A percentile compares a stretch with the other conserved stretches of the same genome.
phyloP scores from a whole-genome alignment of 2,888 invertebrate genomes.

The Halictus ligatus region DNA sequence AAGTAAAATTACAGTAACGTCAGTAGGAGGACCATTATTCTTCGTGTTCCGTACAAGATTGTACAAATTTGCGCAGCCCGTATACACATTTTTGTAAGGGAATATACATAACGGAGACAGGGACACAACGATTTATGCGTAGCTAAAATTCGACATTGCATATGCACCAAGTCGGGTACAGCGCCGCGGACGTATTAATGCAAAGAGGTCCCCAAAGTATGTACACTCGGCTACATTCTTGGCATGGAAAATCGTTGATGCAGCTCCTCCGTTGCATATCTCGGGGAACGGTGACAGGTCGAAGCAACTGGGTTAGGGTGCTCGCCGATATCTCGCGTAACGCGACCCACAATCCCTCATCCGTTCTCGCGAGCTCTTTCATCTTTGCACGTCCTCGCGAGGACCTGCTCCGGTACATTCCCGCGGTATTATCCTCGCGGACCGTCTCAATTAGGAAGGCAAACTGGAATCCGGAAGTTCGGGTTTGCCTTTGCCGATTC shows the following conservation, averaged over 20 bases:
- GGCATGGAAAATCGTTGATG: constrained; percentile 40
- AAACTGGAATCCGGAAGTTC: constrained; percentile 45
- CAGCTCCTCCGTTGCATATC: constrained; percentile 21
- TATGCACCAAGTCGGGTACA: not conserved
- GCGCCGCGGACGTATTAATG: constrained; percentile 41
- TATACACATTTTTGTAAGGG: not conserved
- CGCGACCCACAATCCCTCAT: constrained; percentile 47
- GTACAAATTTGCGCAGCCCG: too few species aligned
- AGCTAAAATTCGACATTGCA: not conserved
- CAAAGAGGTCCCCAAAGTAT: constrained; percentile 30
- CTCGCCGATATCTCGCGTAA: constrained; percentile 49
- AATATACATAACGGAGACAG: not conserved
- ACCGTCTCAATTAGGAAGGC: constrained; percentile 50
- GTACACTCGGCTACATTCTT: constrained; percentile 41
- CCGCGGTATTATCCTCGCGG: constrained; percentile 47
- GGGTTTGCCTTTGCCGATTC: constrained; percentile 22
- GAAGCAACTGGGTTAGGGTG: constrained; percentile 48
- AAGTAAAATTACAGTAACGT: too few species aligned
- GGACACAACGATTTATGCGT: not conserved
- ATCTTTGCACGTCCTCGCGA: constrained; percentile 20
- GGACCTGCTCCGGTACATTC: constrained; percentile 2
- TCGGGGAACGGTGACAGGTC: constrained; percentile 12
- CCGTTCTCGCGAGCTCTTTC: constrained; percentile 20
- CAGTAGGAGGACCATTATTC: too few species aligned
- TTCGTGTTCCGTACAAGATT: too few species aligned